Evolutionary conservation across 2,797 vertebrate species (phyloP), one percentile per base, ranked within the genome.

Genomic region (Pelobates cultripes): DNA sequence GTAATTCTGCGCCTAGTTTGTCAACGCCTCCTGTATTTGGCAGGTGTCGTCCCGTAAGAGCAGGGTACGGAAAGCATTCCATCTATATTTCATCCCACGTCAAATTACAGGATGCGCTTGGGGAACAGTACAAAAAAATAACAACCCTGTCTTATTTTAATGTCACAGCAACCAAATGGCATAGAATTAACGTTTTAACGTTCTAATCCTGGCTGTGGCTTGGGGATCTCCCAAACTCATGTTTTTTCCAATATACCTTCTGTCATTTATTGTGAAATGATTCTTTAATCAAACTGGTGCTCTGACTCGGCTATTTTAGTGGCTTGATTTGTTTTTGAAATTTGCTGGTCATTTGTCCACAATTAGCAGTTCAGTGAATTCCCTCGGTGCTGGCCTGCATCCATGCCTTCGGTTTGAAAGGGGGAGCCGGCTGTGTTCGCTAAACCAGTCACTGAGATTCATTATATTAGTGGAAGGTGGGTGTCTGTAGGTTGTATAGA

Each of bases 21-120:
- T 92, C 90, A 91, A 85, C 87, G 86, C 86, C 77, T 68, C 43
- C 41, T n/a, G 0, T 75, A 28, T 61, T 85, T 90, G 89, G 88
- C 89, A 92, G 89, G 84, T 86, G 81, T 81, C 74, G 75, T 85
- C 73, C 53, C 4, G 82, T 63, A 74, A 80, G 75, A 6, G 51
- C 75, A 15, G 66, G 84, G 76, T 82, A 85, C 84, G 84, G 87
- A 73, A 17, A 69, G 45, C 42, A 40, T 43, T 9, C 78, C 2
- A 51, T 61, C 55, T 13, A 4, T 28, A 67, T 53, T 43, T 43
- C 78, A 43, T 57, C 51, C 53, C 6, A 40, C n/a, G n/a, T 68
- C 51, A 68, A 74, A 74, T 80, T 74, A 73, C 63, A 80, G 71
- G 78, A 28, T 15, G 3, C 4, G 28, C 28, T 28, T 2, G 4